Evolutionary conservation across 1,140 invertebrate genomes (phyloP).

Genomic region (Saccostrea echinata): DNA sequence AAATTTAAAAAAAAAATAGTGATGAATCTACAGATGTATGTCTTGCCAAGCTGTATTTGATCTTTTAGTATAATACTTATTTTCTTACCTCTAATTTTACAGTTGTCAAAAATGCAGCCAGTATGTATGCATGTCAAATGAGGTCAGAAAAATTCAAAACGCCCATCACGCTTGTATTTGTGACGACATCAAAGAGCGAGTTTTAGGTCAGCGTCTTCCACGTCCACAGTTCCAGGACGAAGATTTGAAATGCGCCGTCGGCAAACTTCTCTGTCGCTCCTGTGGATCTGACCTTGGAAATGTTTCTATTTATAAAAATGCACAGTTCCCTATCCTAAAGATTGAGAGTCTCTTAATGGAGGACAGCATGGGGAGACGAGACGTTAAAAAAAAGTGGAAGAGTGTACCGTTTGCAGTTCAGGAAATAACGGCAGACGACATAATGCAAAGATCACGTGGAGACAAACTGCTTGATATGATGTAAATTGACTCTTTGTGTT

Average conservation of each 20-base stretch:
- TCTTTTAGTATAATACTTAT: not conserved
- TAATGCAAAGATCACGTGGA: not conserved
- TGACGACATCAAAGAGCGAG: constrained; percentile 56
- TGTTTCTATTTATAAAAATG: constrained; percentile 55
- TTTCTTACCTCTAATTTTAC: not conserved
- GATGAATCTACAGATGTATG: no score
- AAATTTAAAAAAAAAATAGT: no score
- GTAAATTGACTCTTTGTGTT: not conserved
- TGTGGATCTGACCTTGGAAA: constrained; percentile 70
- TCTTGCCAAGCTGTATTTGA: no score
- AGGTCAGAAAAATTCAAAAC: constrained; percentile 66
- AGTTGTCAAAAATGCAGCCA: constrained; percentile 67
- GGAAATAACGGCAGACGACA: constrained; percentile 53
- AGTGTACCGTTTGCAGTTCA: constrained; percentile 54
- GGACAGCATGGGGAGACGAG: constrained; percentile 55
- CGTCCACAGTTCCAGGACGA: constrained; percentile 46
- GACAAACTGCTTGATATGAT: constrained; percentile 35
- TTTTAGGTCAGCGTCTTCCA: constrained; percentile 19
- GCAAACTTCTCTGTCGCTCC: constrained; percentile 65
- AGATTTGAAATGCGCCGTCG: constrained; percentile 53
- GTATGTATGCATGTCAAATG: constrained; percentile 64
- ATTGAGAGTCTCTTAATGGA: constrained; percentile 63
- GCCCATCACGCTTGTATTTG: constrained; percentile 67
- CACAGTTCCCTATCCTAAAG: constrained; percentile 67
- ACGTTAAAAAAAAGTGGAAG: constrained; percentile 64